phyloP scores from a whole-genome alignment of 2,113 vertebrate genomes.

The Menura novaehollandiae region DNA sequence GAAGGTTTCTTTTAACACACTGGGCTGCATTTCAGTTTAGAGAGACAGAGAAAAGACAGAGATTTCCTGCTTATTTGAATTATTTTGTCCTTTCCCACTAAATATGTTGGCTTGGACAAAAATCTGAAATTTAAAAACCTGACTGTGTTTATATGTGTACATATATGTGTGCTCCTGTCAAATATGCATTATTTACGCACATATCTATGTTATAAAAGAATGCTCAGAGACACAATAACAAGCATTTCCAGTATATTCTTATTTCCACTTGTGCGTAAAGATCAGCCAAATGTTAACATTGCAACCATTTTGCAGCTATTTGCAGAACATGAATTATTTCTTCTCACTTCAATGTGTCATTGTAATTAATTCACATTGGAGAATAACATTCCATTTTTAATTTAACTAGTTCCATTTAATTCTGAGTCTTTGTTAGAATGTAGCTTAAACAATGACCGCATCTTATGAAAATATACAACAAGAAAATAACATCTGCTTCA shows the following conservation, averaged over 20 bases:
- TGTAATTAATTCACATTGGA: slow-evolving; percentile 10
- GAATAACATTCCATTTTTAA: slow-evolving; percentile 35
- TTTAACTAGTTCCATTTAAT: slow-evolving; percentile 46
- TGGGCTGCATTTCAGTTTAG: background rate
- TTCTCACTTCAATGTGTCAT: slow-evolving; percentile 21
- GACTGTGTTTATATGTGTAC: background rate
- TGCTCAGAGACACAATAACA: background rate
- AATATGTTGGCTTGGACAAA: background rate
- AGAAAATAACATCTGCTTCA: slow-evolving; percentile 55
- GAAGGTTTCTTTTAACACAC: background rate
- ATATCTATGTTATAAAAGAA: background rate
- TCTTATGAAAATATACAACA: slow-evolving; percentile 37
- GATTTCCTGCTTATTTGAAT: background rate
- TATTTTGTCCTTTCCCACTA: background rate
- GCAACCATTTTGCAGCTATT: background rate
- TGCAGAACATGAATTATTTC: slow-evolving; percentile 1
- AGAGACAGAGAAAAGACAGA: background rate
- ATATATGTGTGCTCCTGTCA: background rate
- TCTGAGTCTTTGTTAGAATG: slow-evolving; percentile 27
- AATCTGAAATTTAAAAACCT: background rate
- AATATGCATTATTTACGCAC: background rate
- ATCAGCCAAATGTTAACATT: slow-evolving; percentile 1
- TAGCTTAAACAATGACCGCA: slow-evolving; percentile 44
- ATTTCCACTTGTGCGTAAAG: background rate
- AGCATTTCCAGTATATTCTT: background rate